Percentiles rank a stretch among this genome's conserved stretches.
These are phyloP conservation scores for Pimephales promelas DNA, from an alignment of 2,113 vertebrate genomes.

Conservation along the genomic window DNA sequence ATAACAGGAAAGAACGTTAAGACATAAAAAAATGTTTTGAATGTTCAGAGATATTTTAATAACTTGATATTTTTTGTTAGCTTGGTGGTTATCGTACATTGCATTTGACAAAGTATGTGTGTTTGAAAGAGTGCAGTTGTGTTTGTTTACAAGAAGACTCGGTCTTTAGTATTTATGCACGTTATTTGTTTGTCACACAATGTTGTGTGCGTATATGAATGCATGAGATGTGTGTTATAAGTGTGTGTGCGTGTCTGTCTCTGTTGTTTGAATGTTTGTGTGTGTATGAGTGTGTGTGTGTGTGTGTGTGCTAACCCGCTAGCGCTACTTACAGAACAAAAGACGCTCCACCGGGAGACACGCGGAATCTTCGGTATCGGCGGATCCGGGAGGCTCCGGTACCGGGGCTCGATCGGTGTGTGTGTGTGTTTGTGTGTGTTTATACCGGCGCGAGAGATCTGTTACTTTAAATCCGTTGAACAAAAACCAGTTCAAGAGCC, in stretches of 20 bases:
- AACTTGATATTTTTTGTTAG: too few relatives aligned
- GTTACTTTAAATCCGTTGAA: slow-evolving; percentile 28
- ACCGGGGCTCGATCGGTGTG: not conserved
- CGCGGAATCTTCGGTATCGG: not conserved
- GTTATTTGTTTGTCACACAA: not conserved
- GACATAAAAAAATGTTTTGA: too few relatives aligned
- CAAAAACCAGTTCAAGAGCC: slow-evolving; percentile 10
- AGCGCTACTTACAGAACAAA: slow-evolving; percentile 48
- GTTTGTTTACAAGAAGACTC: not conserved
- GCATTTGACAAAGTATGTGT: too few relatives aligned
- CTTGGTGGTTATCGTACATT: too few relatives aligned
- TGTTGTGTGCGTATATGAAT: not conserved
- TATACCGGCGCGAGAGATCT: slow-evolving; percentile 15
- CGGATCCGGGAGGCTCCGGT: not conserved
- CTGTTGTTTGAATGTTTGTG: not conserved
- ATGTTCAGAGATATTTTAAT: too few relatives aligned
- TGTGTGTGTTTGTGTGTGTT: not conserved
- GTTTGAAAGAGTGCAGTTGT: not conserved
- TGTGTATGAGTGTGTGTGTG: not conserved
- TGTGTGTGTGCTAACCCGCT: slow-evolving; percentile 35
- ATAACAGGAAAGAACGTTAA: too few relatives aligned
- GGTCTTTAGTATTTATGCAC: not conserved
- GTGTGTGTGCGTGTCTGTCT: not conserved
- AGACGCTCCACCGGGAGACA: slow-evolving; percentile 36
- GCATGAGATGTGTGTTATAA: not conserved